Evolutionary conservation across 2,113 vertebrate genomes (phyloP), one percentile per base, ranked within the genome.

Genomic region (Colossoma macropomum): DNA sequence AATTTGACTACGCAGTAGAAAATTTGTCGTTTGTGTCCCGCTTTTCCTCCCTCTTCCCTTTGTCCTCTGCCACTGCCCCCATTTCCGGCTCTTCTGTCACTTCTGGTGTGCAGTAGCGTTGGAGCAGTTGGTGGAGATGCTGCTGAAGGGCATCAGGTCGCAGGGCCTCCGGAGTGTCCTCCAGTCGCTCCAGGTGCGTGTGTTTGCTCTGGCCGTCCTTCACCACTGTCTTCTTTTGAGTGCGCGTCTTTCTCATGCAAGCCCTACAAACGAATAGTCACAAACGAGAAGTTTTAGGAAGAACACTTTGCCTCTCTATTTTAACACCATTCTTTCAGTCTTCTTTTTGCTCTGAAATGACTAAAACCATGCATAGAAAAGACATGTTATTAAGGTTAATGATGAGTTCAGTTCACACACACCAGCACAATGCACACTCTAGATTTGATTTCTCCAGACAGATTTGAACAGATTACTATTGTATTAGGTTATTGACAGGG

Each of bases 211-310:
- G 94, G 92, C 76, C 91, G 70, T 97, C 96, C 94, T 94, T 96
- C 95, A 97, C 96, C 94, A 97, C 96, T n/a, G 96, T 97, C 95
- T 95, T 97, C 96, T 96, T 97, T 95, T 96, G 96, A 13, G 94
- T 96, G 71, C 90, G 93, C 32, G 92, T 94, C 93, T 97, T 98
- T 98, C 50, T 94, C 95, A 98, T 96, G 27, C 85, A 95, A 86
- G 96, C 97, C 95, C 97, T 99, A 85, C 10, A n/a, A 54, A 75
- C 28, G 15, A 52, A 68, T 45, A 5, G 38, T 0, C 12, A 48
- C 0, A 83, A 12, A 32, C 8, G 28, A 19, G n/a, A 19, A 52
- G 13, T 50, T 13, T 13, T 1, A 52, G 17, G 17, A 50, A 10
- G 15, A 52, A 17, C 17, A 52, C 50, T 1, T 19, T 23, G 15